Evolutionary conservation across 2,888 invertebrate genomes (phyloP), one percentile per base, ranked within the genome.

Genomic region (Seladonia tumulorum): DNA sequence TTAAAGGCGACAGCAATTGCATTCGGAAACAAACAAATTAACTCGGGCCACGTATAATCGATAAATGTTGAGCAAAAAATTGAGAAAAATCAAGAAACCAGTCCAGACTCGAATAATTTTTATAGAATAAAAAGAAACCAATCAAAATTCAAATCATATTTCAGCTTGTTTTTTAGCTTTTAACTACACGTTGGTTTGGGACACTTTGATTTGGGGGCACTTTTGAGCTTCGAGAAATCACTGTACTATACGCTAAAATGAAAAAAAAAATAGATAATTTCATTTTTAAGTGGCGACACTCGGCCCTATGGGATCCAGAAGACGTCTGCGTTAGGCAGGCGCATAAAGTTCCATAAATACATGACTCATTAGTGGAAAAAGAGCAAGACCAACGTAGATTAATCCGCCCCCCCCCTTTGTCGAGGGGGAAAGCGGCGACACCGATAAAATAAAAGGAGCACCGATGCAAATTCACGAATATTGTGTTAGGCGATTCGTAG

Each of bases 401-500:
- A 88, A 82, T 77, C 76, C 83, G 82, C 85, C 79, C 35, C 29
- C 29, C 85, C 77, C 35, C 18, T 18, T 79, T 81, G 80, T 78
- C 83, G 76, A 49, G 45, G 82, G 71, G 81, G 76, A 45, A 73
- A 57, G 4, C 53, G 45, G 73, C 22, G 57, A 22, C 39, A 29
- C 49, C 66, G 68, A 63, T 25, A 45, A 78, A 53, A 70, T 78
- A 87, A 88, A 86, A 88, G 81, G 81, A 76, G 78, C 53, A 79
- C 63, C 76, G 79, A 86, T 83, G 89, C 83, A 90, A 89, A 90
- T 89, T 84, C 73, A 73, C 77, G 85, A 83, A 88, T 88, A 89
- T 90, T 87, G 86, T 75, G 84, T 79, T 83, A 85, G 83, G 83
- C 81, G 79, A 87, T 86, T 81, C 85, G 86, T 70, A 87, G 86